Evolutionary conservation across 2,888 invertebrate genomes (phyloP).

Genomic region (Eremobia ochroleuca): DNA sequence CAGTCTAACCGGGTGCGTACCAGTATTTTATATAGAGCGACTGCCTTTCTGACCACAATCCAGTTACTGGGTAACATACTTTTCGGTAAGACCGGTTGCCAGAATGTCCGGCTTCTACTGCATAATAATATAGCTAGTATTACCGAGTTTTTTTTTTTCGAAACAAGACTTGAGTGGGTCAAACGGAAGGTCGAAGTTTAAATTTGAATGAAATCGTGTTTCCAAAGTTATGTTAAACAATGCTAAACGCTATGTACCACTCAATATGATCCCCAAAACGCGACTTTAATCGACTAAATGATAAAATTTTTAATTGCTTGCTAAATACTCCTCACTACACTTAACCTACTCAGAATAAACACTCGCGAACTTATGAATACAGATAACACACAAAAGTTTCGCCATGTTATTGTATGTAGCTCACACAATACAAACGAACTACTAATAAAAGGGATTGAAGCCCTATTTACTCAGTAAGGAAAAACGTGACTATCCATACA

Average conservation of each 20-base stretch:
- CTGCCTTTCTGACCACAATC: background rate
- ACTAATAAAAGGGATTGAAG: slow-evolving; percentile 65
- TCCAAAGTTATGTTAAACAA: background rate
- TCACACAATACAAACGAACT: slow-evolving; percentile 56
- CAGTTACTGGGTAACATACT: background rate
- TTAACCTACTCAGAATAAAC: slow-evolving; percentile 23
- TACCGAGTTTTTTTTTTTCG: background rate
- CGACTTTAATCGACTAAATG: slow-evolving; percentile 8
- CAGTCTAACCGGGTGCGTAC: background rate
- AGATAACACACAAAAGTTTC: slow-evolving; percentile 36
- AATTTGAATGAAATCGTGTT: background rate
- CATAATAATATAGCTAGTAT: no score
- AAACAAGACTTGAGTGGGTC: background rate
- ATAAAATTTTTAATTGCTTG: slow-evolving; percentile 40
- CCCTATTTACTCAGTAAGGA: slow-evolving; percentile 57
- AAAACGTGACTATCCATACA: slow-evolving; percentile 61
- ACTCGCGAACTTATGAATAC: slow-evolving; percentile 35
- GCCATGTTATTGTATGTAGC: slow-evolving; percentile 47
- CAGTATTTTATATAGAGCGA: background rate
- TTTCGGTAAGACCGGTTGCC: background rate
- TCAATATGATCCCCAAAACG: slow-evolving; percentile 19
- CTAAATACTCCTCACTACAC: slow-evolving; percentile 14
- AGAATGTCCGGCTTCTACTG: background rate
- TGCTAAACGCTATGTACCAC: slow-evolving; percentile 4
- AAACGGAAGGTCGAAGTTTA: background rate